A percentile compares a stretch with the other conserved stretches of the same genome.
Conservation (phyloP, 2,888 invertebrate genomes). For the Rhopalosiphum nymphaeae region DNA sequence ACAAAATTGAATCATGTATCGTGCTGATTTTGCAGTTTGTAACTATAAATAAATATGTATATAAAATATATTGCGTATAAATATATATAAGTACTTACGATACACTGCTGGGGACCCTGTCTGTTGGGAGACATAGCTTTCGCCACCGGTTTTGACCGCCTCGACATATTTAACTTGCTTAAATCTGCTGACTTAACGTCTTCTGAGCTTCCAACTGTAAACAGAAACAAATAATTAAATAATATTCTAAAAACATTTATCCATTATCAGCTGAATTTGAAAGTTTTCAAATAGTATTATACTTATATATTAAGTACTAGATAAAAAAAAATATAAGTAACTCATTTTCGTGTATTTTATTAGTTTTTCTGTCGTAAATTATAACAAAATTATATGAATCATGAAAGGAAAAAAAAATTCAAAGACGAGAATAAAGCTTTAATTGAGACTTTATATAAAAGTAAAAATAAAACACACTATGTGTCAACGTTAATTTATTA, state of each 20-base stretch:
- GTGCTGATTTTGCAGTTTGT: background rate
- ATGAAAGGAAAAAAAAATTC: background rate
- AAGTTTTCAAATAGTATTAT: background rate
- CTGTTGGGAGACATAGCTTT: slow-evolving; percentile 91
- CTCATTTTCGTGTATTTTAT: background rate
- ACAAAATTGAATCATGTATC: background rate
- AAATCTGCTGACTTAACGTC: slow-evolving; percentile 69
- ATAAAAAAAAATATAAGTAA: background rate
- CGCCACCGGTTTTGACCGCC: slow-evolving; percentile 77
- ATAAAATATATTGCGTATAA: background rate
- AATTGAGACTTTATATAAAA: background rate
- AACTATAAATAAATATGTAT: background rate
- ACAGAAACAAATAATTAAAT: slow-evolving; percentile 60
- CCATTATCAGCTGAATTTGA: background rate
- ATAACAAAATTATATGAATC: background rate
- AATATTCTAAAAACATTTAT: background rate
- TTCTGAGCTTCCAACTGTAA: slow-evolving; percentile 73
- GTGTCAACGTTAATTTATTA: background rate
- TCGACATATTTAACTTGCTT: slow-evolving; percentile 62
- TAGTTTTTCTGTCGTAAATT: background rate
- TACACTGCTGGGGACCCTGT: slow-evolving; percentile 92
- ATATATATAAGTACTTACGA: slow-evolving; percentile 74
- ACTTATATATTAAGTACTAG: background rate
- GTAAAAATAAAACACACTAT: background rate
- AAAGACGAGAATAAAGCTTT: background rate